Evolutionary conservation across 1,140 invertebrate species (phyloP), one percentile per base, ranked within the genome.

Genomic region (Amyelois transitella): DNA sequence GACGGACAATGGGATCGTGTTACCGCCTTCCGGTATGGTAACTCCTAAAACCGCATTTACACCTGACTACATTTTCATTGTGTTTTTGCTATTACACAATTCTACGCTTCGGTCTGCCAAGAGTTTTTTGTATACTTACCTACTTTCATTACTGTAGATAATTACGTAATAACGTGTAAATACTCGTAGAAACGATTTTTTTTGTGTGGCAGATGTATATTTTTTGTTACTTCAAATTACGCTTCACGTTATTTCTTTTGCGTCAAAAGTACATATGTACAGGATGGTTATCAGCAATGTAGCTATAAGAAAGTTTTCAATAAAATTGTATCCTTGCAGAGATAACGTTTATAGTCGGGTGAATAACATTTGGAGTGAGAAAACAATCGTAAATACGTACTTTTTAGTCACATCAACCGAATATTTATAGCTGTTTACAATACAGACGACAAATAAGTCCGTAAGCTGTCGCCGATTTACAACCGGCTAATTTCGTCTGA

Each of bases 1-100:
- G 59, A 52, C 58, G 60, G 61, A 75, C 69, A 71, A 76, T 72
- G 60, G 58, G 66, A 77, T 81, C 72, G 53, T 60, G 69, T 85
- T 85, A 78, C 75, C 61, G 64, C 57, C 69, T 76, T 76, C 77
- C 73, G 67, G 71, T 53, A 66, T 60, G 58, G 49, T 71, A 52
- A 60, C 56, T 66, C 64, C 45, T 56, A 63, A 72, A 72, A 72
- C 70, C 67, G 60, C 58, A 69, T 75, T 77, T 69, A 70, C 69
- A 77, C 72, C 63, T 75, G 69, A 79, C 55, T 73, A 53, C 66
- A 60, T 64, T 53, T 56, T 48, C 58, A 44, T 55, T 49, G 22
- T 18, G 54, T 64, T 67, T 61, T 68, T 63, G 25, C 69, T 56
- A 64, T 72, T 72, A 72, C 58, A 45, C 52, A 64, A 69, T 73